Conservation (phyloP, 2,797 vertebrate species). For the Siniperca undulata region DNA sequence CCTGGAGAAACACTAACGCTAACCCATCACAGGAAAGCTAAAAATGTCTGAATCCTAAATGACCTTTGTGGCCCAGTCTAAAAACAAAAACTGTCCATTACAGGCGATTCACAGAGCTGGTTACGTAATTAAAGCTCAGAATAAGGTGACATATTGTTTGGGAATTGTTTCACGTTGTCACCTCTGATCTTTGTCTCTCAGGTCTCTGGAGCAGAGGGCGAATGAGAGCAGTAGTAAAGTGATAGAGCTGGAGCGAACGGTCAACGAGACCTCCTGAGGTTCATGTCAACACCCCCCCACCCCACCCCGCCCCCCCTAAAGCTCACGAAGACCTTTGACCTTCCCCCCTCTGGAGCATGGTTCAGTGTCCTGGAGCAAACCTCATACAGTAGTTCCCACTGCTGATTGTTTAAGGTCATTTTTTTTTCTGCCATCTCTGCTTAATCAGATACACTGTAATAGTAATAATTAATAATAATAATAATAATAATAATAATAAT, state of each 20-base stretch:
- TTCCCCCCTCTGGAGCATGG: constrained; percentile 46
- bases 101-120: neutral
- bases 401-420: constrained; percentile 63
- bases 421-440: constrained; percentile 57
- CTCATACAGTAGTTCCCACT: constrained; percentile 71
- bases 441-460: constrained; percentile 70
- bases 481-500: constrained; percentile 8
- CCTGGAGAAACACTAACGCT: too few relatives aligned
- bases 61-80: neutral
- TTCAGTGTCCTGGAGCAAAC: constrained; percentile 76
- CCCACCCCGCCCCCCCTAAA: neutral
- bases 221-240: constrained; percentile 91
- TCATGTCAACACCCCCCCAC: constrained; percentile 14
- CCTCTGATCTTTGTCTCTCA: constrained; percentile 53
- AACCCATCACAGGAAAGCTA: neutral
- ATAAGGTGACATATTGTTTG: too few relatives aligned
- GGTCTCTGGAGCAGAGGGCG: constrained; percentile 85
- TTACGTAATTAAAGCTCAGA: neutral
- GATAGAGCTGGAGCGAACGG: constrained; percentile 92
- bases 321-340: constrained; percentile 50
- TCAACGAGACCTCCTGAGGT: constrained; percentile 94
- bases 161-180: neutral
- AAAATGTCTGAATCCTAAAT: neutral
- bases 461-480: constrained; percentile 14
- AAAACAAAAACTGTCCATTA: neutral